phyloP scores from a whole-genome alignment of 2,797 vertebrate genomes.

The Enteromius thamalakanensis region DNA sequence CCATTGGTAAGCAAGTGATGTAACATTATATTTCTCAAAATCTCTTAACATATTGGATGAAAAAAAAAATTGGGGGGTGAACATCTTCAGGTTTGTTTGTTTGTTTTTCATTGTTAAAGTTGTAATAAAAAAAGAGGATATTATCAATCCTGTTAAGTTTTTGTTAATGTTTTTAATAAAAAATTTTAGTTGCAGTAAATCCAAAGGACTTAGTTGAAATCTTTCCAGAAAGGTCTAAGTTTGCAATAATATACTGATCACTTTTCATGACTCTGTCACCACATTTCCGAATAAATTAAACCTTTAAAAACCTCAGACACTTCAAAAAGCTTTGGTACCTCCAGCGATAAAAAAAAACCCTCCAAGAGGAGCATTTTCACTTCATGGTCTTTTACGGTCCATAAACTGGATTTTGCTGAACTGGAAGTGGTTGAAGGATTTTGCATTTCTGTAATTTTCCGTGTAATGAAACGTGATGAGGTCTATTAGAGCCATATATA shows the following conservation, averaged over 20 bases:
- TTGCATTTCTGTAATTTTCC: conserved; percentile 63
- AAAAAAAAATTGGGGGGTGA: neutral
- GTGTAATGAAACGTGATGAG: conserved; percentile 63
- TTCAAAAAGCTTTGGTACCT: conserved; percentile 45
- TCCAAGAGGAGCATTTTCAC: conserved; percentile 41
- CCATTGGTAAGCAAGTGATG: neutral
- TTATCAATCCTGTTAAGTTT: conserved; percentile 1
- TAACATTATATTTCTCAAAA: neutral
- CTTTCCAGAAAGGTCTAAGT: neutral
- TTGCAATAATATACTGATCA: conserved; percentile 9
- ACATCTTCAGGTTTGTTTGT: neutral
- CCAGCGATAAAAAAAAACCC: conserved; percentile 33
- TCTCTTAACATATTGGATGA: neutral
- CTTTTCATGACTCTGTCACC: conserved; percentile 28
- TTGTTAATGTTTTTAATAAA: neutral
- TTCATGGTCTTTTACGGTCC: conserved; percentile 54
- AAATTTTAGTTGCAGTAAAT: neutral
- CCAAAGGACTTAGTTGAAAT: neutral
- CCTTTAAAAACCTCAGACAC: conserved; percentile 17
- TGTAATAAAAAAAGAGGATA: neutral
- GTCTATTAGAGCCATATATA: conserved; percentile 59
- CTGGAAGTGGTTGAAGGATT: conserved; percentile 53
- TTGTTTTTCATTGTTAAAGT: conserved; percentile 14
- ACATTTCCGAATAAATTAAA: conserved; percentile 42
- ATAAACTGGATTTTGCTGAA: conserved; percentile 59